Conservation (phyloP, 2,113 vertebrate genomes). For the Pachyramphus minor region DNA sequence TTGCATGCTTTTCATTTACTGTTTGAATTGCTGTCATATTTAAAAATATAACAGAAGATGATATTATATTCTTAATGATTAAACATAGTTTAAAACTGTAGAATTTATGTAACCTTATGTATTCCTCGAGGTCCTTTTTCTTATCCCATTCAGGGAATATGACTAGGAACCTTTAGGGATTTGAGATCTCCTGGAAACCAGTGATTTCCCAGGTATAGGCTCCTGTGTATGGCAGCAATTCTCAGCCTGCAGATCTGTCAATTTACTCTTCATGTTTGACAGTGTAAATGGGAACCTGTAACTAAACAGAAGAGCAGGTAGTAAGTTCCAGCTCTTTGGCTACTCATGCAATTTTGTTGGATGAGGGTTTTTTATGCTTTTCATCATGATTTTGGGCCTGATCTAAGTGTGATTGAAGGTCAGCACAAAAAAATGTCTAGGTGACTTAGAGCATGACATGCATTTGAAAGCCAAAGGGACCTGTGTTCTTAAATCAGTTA, state of each 20-base stretch:
- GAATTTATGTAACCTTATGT: background rate
- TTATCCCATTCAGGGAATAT: background rate
- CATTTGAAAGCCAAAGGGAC: background rate
- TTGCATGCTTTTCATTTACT: background rate
- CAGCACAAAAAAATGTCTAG: background rate
- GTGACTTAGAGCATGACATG: background rate
- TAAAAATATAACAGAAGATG: background rate
- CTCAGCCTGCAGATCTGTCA: background rate
- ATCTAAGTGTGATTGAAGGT: background rate
- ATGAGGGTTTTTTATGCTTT: background rate
- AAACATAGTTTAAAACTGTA: background rate
- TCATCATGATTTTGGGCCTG: background rate
- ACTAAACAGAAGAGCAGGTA: background rate
- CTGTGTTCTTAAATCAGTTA: background rate
- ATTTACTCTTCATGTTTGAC: background rate
- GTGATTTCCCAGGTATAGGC: background rate
- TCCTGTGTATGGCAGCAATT: background rate
- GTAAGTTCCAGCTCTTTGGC: background rate
- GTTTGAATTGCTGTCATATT: background rate
- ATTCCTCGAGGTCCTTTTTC: background rate
- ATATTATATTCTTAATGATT: background rate
- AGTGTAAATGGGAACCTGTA: background rate
- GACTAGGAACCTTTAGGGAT: background rate
- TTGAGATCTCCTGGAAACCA: background rate
- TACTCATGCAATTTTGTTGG: background rate